Evolutionary conservation across 2,888 invertebrate species (phyloP).

Genomic region (Nezara viridula): DNA sequence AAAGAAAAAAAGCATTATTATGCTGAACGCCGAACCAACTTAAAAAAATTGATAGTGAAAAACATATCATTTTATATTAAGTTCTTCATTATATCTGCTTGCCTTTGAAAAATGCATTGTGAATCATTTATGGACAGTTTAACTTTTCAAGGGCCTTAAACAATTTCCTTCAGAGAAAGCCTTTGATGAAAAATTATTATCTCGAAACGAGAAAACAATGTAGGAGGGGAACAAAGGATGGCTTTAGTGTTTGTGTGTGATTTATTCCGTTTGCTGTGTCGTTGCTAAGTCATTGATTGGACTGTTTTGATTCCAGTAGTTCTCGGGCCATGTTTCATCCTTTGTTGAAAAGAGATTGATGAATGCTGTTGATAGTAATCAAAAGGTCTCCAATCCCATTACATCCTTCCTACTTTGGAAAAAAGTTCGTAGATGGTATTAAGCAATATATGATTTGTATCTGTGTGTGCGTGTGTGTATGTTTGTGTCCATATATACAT

Average conservation of each 20-base stretch:
- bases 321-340: constrained; percentile 15
- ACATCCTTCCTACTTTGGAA: not conserved
- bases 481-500: too few relatives aligned
- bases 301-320: constrained; percentile 45
- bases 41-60: too few relatives aligned
- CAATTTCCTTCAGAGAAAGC: not conserved
- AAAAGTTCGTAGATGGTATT: not conserved
- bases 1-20: too few relatives aligned
- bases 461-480: not conserved
- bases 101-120: not conserved
- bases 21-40: too few relatives aligned
- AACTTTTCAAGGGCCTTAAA: not conserved
- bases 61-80: too few relatives aligned
- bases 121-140: not conserved
- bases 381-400: not conserved
- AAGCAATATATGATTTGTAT: not conserved
- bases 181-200: constrained; percentile 16
- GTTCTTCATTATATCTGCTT: not conserved
- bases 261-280: not conserved
- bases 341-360: constrained; percentile 39
- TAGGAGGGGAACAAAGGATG: constrained; percentile 16
- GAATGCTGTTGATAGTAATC: constrained; percentile 17
- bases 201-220: constrained; percentile 5
- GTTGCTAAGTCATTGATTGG: constrained; percentile 10
- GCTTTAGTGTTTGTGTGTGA: constrained; percentile 14